Conservation (phyloP, 2,113 vertebrate genomes). For the Crotalus helleri region DNA sequence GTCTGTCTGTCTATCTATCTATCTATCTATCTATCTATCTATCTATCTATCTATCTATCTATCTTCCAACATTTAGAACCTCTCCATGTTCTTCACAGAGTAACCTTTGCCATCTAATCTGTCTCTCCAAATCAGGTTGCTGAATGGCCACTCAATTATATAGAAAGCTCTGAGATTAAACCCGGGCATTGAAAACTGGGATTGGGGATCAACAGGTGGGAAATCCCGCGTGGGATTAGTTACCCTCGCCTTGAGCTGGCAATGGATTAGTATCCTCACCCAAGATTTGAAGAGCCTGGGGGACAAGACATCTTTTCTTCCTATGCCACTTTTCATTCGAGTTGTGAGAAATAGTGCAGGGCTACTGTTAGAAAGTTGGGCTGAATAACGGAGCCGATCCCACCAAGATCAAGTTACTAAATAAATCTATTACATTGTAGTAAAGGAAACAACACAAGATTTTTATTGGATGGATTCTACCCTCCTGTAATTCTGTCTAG, state of each 20-base stretch:
- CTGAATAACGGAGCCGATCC: conserved; percentile 31
- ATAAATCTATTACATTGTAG: neutral
- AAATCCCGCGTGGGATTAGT: conserved; percentile 73
- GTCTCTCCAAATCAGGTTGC: conserved; percentile 67
- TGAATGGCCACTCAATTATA: conserved; percentile 70
- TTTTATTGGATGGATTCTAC: neutral
- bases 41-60: neutral
- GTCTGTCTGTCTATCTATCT: too few species aligned
- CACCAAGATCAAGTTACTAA: conserved; percentile 25
- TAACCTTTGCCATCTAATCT: conserved; percentile 61
- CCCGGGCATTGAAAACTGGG: conserved; percentile 67
- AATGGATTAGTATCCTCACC: conserved; percentile 51
- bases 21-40: too few species aligned
- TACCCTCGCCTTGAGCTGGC: conserved; percentile 56
- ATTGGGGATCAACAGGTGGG: conserved; percentile 67
- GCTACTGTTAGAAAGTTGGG: conserved; percentile 35
- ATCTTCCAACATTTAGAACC: neutral
- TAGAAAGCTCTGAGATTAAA: conserved; percentile 73
- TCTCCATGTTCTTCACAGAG: neutral
- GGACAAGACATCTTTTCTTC: conserved; percentile 39
- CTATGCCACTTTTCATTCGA: conserved; percentile 26
- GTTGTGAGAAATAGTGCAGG: conserved; percentile 40
- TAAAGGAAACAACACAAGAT: neutral
- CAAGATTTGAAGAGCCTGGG: conserved; percentile 47
- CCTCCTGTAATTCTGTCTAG: conserved; percentile 48